Base-by-base conservation (phyloP, 2,113 vertebrate genomes). In the Pedionomus torquatus region DNA sequence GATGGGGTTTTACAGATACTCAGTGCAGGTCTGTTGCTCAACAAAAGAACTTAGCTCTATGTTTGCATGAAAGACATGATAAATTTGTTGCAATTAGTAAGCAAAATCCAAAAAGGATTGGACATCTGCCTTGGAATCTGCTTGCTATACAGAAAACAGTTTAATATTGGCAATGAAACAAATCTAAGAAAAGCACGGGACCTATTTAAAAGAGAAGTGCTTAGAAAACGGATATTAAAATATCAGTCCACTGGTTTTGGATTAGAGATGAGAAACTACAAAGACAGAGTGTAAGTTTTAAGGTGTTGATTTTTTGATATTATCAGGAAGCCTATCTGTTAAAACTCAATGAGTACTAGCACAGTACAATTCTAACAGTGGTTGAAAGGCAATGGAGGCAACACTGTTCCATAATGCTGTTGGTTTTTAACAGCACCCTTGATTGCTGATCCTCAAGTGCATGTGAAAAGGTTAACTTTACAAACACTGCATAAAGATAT, bases 81-180 rank as follows among this genome's bases (percentile, higher is more conserved):
- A 92, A 70, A 95, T 94, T 96, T 90, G 92, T 93, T 88, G 91
- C 75, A 87, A 89, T 89, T 94, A 95, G 72, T 79, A 93, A 97
- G 84, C 83, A 83, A 95, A 92, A 94, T 96, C 96, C 96, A 91
- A 89, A 89, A 95, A 95, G 51, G 74, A 90, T 87, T 97, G 96
- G 82, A 95, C 91, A 92, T 96, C 84, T 96, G 90, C 94, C 94
- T 96, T 94, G 80, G 93, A 97, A 96, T 89, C 82, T 93, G 92
- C 80, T 96, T 51, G 3, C 94, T 89, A 92, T 78, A 95, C 37
- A 90, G 89, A 92, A 94, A 96, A 90, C 61, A 80, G 77, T 93
- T 95, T 96, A 95, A 81, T 95, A 83, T 78, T 95, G 95, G 95
- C 89, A 95, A 95, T 6, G 39, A 94, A 96, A 85, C 89, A 95